A percentile compares a stretch with the other conserved stretches of the same genome.
Conservation (phyloP, 2,113 vertebrate species). For the Panthera tigris region DNA sequence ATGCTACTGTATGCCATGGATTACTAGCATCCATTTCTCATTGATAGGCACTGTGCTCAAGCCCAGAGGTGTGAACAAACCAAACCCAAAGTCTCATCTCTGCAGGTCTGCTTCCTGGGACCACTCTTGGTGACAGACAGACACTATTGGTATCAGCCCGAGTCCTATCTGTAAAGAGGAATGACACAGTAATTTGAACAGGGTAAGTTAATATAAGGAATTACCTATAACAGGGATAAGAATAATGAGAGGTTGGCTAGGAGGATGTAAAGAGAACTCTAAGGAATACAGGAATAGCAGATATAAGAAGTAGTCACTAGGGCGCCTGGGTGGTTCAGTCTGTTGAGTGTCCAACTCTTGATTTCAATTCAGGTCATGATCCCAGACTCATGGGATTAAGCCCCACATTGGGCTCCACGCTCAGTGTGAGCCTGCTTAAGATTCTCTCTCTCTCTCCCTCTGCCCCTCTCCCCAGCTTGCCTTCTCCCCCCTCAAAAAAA, state of each 20-base stretch:
- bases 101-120: neutral
- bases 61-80: neutral
- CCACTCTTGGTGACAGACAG: neutral
- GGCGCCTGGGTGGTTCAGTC: too few species aligned
- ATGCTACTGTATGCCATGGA: neutral
- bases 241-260: neutral
- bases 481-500: too few species aligned
- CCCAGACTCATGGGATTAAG: too few species aligned
- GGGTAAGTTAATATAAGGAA: neutral
- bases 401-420: too few species aligned
- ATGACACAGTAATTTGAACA: conserved; percentile 4
- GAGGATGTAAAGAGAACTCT: neutral
- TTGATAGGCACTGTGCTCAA: neutral
- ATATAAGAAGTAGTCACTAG: neutral
- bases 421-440: too few species aligned
- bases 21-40: neutral
- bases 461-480: too few species aligned
- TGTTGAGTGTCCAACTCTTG: too few species aligned
- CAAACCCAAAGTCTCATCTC: neutral
- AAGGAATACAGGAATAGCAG: neutral
- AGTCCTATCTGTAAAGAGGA: neutral
- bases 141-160: neutral
- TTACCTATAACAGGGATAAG: neutral
- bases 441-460: too few species aligned
- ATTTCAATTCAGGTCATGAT: too few species aligned